A percentile compares a stretch with the other conserved stretches of the same genome.
phyloP scores from a whole-genome alignment of 2,113 vertebrate genomes.

The Salvelinus sp. region DNA sequence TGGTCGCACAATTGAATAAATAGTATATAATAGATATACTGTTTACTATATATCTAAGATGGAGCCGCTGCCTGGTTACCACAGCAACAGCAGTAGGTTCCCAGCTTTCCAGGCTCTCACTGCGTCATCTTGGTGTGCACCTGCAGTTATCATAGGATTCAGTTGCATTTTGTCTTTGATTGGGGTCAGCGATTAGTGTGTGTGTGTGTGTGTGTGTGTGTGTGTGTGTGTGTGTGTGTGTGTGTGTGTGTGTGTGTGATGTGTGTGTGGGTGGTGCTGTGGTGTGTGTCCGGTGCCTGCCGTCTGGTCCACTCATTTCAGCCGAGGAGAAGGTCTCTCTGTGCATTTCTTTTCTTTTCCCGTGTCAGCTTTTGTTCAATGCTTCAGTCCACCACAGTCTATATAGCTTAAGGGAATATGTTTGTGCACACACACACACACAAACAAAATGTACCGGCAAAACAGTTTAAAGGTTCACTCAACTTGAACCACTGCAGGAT shows the following conservation, averaged over 20 bases:
- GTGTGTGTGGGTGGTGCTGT: not conserved
- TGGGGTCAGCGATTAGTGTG: not conserved
- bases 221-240: not conserved
- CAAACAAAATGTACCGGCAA: not conserved
- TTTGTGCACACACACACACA: not conserved
- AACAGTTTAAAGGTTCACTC: not conserved
- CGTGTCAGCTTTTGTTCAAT: conserved; percentile 24
- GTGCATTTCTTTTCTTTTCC: conserved; percentile 14
- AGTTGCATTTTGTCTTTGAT: not conserved
- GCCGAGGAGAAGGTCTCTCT: conserved; percentile 15
- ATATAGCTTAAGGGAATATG: not conserved
- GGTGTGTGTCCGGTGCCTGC: not conserved
- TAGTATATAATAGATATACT: too few relatives aligned
- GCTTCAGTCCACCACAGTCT: conserved; percentile 31
- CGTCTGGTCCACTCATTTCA: not conserved
- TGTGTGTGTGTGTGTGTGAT: not conserved
- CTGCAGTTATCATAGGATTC: not conserved
- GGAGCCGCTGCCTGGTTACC: not conserved
- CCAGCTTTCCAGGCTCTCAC: not conserved
- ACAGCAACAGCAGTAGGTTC: conserved; percentile 8
- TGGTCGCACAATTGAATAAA: too few relatives aligned
- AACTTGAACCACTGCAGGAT: not conserved
- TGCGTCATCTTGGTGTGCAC: not conserved
- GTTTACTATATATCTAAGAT: not conserved
- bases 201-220: not conserved